Conservation (phyloP, 2,888 invertebrate genomes). For the Coenonympha glycerion region DNA sequence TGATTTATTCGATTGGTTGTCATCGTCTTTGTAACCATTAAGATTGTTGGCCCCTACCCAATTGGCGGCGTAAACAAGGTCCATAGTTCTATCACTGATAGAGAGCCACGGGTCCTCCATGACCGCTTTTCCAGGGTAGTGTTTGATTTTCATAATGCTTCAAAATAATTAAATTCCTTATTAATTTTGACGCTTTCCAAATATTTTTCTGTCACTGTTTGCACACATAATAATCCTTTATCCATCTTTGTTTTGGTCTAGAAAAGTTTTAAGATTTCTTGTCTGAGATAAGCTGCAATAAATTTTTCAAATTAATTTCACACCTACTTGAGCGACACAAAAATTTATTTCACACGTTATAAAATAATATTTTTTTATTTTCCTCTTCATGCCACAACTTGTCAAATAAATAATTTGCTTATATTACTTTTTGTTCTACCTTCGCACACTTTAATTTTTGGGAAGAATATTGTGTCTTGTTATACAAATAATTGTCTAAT, state of each 20-base stretch:
- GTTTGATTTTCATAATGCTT: constrained; percentile 85
- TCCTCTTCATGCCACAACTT: constrained; percentile 17
- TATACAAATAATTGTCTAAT: no score
- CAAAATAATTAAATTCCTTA: constrained; percentile 25
- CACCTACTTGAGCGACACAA: not conserved
- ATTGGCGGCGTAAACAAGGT: constrained; percentile 87
- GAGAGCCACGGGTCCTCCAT: constrained; percentile 84
- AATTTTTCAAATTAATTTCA: not conserved
- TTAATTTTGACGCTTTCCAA: constrained; percentile 25
- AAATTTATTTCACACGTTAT: not conserved
- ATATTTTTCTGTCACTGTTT: constrained; percentile 24
- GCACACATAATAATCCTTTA: not conserved
- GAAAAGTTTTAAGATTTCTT: not conserved
- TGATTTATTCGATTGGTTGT: constrained; percentile 44
- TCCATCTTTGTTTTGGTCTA: constrained; percentile 15
- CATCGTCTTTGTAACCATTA: constrained; percentile 59
- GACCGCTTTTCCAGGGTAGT: constrained; percentile 89
- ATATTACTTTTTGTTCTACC: no score
- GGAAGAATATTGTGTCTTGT: no score
- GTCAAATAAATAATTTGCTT: no score
- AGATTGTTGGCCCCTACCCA: constrained; percentile 84
- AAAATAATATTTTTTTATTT: no score
- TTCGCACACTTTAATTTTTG: no score
- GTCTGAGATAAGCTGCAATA: not conserved
- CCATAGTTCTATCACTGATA: constrained; percentile 81